Percentiles rank a stretch among this genome's conserved stretches.
Evolutionary conservation across 2,797 vertebrate genomes (phyloP).

Genomic region (Pangasius krempfi): DNA sequence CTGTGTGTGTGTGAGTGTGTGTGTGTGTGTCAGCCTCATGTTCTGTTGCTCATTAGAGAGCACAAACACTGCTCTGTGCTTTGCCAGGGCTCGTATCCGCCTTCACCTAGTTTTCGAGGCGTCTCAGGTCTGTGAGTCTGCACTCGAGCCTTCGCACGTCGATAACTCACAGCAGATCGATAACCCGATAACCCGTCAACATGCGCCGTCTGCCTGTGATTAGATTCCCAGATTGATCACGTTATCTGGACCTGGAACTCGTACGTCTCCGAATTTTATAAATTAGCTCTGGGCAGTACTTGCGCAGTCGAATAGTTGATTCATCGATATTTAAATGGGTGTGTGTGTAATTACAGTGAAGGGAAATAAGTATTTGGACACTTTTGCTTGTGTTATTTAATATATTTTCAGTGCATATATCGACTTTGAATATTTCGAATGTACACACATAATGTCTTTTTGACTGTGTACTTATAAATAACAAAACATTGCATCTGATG

Average conservation of each 20-base stretch:
- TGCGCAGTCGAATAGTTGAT: neutral
- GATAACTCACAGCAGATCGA: neutral
- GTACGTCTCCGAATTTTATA: neutral
- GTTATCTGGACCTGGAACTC: neutral
- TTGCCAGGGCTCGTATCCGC: neutral
- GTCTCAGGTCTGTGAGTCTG: neutral
- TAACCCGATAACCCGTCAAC: neutral
- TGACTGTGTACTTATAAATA: too few relatives aligned
- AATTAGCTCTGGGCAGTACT: neutral
- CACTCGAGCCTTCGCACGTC: neutral
- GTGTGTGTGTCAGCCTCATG: neutral
- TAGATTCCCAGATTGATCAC: slow-evolving; percentile 1
- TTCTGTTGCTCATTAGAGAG: slow-evolving; percentile 30
- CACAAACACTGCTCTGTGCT: slow-evolving; percentile 2
- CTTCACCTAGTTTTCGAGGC: neutral
- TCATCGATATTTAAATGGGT: neutral
- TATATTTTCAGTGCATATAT: too few relatives aligned
- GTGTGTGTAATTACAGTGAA: neutral
- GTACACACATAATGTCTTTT: neutral
- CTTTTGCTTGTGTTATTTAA: too few relatives aligned
- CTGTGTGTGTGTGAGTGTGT: slow-evolving; percentile 27
- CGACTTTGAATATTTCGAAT: too few relatives aligned
- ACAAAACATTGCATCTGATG: too few relatives aligned
- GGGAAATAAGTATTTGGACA: neutral
- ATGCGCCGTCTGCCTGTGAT: neutral